Conservation (phyloP, 2,113 vertebrate genomes). For the Seriola rivoliana region DNA sequence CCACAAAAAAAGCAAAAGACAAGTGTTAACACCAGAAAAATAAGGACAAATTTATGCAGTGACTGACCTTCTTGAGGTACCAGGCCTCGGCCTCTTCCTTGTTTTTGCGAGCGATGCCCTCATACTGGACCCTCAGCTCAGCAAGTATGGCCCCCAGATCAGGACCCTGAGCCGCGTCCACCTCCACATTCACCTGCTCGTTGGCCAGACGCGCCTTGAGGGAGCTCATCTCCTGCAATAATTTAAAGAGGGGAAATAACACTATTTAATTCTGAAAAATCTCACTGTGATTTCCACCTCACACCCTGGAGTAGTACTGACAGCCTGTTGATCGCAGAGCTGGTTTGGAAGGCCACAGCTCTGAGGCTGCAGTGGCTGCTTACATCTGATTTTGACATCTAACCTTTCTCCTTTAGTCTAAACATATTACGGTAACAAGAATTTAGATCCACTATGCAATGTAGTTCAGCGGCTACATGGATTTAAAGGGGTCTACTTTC, state of each 20-base stretch:
- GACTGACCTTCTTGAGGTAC: conserved; percentile 86
- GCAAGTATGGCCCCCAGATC: conserved; percentile 84
- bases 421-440: background rate
- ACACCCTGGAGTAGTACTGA: too few species aligned
- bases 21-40: background rate
- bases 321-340: background rate
- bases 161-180: conserved; percentile 82
- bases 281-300: too few species aligned
- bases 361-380: background rate
- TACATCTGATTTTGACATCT: background rate
- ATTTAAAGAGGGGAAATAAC: background rate
- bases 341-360: background rate
- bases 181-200: conserved; percentile 86
- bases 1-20: background rate
- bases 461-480: background rate
- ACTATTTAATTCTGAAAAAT: background rate
- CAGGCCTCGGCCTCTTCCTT: conserved; percentile 86
- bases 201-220: conserved; percentile 79
- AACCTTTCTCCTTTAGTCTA: background rate
- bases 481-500: background rate
- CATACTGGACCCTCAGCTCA: conserved; percentile 86
- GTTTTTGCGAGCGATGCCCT: conserved; percentile 86
- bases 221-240: conserved; percentile 77
- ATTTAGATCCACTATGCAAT: background rate
- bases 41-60: background rate